phyloP scores from a whole-genome alignment of 2,888 invertebrate species.

The Tinea pellionella region DNA sequence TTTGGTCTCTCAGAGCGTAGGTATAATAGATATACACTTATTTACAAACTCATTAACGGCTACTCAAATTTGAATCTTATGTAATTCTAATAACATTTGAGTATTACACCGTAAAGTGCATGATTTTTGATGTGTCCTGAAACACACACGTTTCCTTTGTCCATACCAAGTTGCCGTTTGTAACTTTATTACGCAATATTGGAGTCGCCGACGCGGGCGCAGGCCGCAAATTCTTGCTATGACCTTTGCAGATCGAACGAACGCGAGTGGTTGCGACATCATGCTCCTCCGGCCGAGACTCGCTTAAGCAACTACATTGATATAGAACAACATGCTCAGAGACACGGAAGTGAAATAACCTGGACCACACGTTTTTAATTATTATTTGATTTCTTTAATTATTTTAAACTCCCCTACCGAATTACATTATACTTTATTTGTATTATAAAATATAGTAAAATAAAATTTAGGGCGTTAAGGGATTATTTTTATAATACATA shows the following conservation, averaged over 20 bases:
- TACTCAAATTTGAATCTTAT: too few species aligned
- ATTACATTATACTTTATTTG: too few species aligned
- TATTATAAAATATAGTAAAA: too few species aligned
- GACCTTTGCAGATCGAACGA: conserved; percentile 67
- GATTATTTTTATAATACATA: too few species aligned
- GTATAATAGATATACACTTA: too few species aligned
- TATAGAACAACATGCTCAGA: background rate
- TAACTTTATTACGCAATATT: conserved; percentile 5
- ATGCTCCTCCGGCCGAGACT: conserved; percentile 11
- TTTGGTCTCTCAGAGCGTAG: too few species aligned
- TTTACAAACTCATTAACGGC: too few species aligned
- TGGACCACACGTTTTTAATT: background rate
- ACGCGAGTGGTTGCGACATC: conserved; percentile 45
- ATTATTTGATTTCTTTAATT: too few species aligned
- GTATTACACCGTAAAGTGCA: background rate
- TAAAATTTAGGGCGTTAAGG: too few species aligned
- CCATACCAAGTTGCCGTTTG: background rate
- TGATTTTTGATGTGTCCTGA: background rate
- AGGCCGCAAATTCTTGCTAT: conserved; percentile 67
- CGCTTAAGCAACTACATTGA: conserved; percentile 48
- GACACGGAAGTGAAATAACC: background rate
- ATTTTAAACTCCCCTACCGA: too few species aligned
- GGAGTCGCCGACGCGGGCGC: conserved; percentile 24
- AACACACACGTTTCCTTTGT: conserved; percentile 1
- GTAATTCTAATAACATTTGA: too few species aligned